Evolutionary conservation across 2,113 vertebrate genomes (phyloP), one percentile per base, ranked within the genome.

Genomic region (Protomyctophum bolini): DNA sequence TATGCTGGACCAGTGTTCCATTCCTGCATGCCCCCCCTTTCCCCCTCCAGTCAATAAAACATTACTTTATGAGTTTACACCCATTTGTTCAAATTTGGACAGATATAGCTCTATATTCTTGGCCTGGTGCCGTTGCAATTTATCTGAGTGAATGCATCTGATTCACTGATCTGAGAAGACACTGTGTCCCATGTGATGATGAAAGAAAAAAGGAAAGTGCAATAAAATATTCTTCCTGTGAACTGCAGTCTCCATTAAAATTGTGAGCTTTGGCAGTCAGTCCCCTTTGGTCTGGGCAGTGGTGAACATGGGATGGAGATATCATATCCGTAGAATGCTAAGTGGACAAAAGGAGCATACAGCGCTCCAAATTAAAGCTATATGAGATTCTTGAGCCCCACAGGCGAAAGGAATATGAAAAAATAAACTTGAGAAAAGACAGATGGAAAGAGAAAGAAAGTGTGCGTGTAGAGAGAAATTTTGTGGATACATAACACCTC

Each of bases 11-110:
- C 51, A 77, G 66, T 70, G 54, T 66, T 81, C 70, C 46, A 62
- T 66, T 81, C 68, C 82, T 77, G 82, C 80, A 60, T 66, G 66
- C 73, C 71, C 68, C 21, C 8, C 4, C 33, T 41, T 41, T 41
- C 33, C 33, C 33, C 33, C 33, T 41, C 66, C 63, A 49, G 63
- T 77, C 73, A 64, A 85, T 87, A 87, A 82, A 89, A 86, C 80
- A 86, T 71, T 11, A 71, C 74, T 85, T 86, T 84, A 91, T 80
- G 76, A 86, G 86, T 82, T 83, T 82, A 81, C 79, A 83, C 78
- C 81, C 83, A 82, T 83, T 84, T 82, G 73, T 62, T 77, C 80
- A 86, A 86, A 88, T 87, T 83, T 86, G 71, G 77, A 86, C 63
- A 82, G 67, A 81, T 74, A 70, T 76, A 77, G 56, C 70, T 21